phyloP scores from a whole-genome alignment of 1,140 invertebrate species.

The Mesaphorura yosii region DNA sequence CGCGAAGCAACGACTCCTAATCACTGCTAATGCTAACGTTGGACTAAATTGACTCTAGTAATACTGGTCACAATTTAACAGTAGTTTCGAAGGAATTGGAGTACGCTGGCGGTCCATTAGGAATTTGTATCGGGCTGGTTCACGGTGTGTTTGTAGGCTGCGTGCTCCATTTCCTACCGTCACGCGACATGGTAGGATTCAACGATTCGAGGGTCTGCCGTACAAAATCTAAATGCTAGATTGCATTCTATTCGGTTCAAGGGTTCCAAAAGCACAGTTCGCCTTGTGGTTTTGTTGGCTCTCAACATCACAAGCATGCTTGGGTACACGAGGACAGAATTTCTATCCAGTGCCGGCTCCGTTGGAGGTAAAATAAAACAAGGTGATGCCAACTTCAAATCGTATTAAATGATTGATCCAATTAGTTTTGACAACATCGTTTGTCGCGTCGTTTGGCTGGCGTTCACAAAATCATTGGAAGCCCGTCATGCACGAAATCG shows the following conservation, averaged over 20 bases:
- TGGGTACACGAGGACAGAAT: conserved; percentile 1
- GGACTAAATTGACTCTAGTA: too few relatives aligned
- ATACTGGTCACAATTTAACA: too few relatives aligned
- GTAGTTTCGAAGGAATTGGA: neutral
- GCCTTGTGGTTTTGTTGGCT: conserved; percentile 9
- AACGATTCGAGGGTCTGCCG: too few relatives aligned
- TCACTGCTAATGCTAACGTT: neutral
- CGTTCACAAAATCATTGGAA: conserved; percentile 22
- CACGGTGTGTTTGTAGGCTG: conserved; percentile 18
- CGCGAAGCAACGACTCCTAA: neutral
- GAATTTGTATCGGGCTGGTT: conserved; percentile 7
- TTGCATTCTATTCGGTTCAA: too few relatives aligned
- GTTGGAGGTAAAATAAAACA: conserved; percentile 2
- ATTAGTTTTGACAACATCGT: neutral
- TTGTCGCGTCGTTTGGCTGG: conserved; percentile 11
- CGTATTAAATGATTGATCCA: neutral
- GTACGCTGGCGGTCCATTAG: neutral
- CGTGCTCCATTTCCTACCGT: conserved; percentile 25
- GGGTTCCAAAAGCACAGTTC: conserved; percentile 8
- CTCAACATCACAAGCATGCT: conserved; percentile 11
- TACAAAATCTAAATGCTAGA: too few relatives aligned
- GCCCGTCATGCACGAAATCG: conserved; percentile 14
- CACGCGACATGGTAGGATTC: conserved; percentile 19
- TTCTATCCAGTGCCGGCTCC: conserved; percentile 12
- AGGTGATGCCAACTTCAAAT: too few relatives aligned